Conservation (phyloP, 2,888 invertebrate species). For the Pachliopta kotzebuea region DNA sequence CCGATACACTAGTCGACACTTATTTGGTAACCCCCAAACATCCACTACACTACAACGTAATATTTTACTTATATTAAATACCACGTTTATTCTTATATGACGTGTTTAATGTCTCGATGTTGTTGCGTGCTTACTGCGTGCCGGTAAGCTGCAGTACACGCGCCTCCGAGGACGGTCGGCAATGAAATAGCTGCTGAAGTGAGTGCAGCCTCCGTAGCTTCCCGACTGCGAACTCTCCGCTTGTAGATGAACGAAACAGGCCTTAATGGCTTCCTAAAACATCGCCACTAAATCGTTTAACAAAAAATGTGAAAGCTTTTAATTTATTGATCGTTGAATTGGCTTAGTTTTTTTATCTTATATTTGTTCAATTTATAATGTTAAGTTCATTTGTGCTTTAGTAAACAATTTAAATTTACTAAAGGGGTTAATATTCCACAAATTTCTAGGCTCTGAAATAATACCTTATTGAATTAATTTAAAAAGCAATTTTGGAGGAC, state of each 20-base stretch:
- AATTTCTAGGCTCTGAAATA: too few species aligned
- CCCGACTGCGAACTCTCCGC: conserved; percentile 56
- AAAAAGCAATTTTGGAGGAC: too few species aligned
- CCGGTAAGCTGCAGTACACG: conserved; percentile 41
- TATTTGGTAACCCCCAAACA: conserved; percentile 38
- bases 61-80: conserved; percentile 19
- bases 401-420: too few species aligned
- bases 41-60: conserved; percentile 37
- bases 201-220: conserved; percentile 56
- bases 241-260: conserved; percentile 39
- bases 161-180: conserved; percentile 50
- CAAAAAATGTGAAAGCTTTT: conserved; percentile 26
- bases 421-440: too few species aligned
- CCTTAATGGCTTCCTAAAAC: conserved; percentile 54
- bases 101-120: conserved; percentile 4
- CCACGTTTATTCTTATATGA: conserved; percentile 10
- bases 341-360: not conserved
- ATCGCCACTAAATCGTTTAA: conserved; percentile 7
- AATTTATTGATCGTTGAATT: not conserved
- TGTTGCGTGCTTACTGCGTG: not conserved
- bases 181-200: conserved; percentile 48
- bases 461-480: too few species aligned
- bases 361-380: too few species aligned
- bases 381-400: too few species aligned
- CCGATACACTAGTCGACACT: conserved; percentile 43